These are phyloP conservation scores for Orycteropus afer DNA, from an alignment of 2,113 vertebrate genomes.

Conservation along the genomic window DNA sequence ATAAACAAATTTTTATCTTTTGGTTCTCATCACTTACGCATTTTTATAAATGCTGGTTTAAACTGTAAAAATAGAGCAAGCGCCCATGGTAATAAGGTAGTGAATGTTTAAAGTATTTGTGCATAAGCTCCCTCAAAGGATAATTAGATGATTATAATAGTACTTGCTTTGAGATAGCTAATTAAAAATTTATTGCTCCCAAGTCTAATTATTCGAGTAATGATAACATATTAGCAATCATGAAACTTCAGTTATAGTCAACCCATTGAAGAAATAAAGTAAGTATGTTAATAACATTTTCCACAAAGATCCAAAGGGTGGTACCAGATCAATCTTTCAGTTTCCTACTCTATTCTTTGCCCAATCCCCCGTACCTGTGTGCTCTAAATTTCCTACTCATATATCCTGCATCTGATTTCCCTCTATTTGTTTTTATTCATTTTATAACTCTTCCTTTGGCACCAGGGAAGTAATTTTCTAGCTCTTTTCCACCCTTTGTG, in stretches of 20 bases:
- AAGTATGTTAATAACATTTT: constrained; percentile 46
- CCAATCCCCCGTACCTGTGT: accelerated
- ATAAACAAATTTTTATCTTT: constrained; percentile 6
- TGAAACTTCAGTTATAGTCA: constrained; percentile 68
- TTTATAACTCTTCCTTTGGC: constrained; percentile 1
- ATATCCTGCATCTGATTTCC: not conserved
- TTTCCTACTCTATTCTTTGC: not conserved
- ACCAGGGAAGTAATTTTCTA: not conserved
- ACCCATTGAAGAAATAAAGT: not conserved
- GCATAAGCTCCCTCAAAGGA: constrained; percentile 71
- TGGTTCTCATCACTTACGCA: not conserved
- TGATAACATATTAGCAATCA: constrained; percentile 76
- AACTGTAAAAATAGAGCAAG: constrained; percentile 57
- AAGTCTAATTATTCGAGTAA: constrained; percentile 83
- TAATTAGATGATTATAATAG: constrained; percentile 83
- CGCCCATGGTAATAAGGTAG: constrained; percentile 52
- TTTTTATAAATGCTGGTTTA: constrained; percentile 36
- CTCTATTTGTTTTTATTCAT: constrained; percentile 35
- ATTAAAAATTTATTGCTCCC: constrained; percentile 78
- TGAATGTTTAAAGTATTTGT: constrained; percentile 74
- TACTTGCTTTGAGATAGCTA: constrained; percentile 80
- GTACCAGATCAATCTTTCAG: not conserved
- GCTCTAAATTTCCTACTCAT: not conserved
- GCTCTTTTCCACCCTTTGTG: constrained; percentile 18
- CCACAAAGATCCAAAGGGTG: not conserved